These are phyloP conservation scores for Trematocara nigrifrons DNA, from an alignment of 2,113 vertebrate species.

Conservation along the genomic window DNA sequence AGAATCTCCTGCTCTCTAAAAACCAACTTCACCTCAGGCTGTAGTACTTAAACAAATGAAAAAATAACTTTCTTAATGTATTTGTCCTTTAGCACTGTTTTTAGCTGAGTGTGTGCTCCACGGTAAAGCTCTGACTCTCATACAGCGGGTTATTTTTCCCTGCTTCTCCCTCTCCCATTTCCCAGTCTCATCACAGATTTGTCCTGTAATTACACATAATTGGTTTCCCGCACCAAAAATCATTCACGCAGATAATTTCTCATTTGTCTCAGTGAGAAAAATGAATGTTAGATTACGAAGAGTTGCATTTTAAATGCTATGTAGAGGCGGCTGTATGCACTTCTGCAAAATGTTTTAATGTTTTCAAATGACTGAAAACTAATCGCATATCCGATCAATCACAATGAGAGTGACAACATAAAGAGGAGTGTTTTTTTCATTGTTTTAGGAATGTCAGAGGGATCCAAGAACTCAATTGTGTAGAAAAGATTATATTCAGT, in stretches of 20 bases:
- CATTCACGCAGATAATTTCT: not conserved
- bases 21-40: not conserved
- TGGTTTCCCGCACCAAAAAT: not conserved
- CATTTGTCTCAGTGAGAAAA: constrained; percentile 17
- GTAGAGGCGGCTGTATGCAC: not conserved
- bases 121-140: not conserved
- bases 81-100: not conserved
- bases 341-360: not conserved
- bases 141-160: not conserved
- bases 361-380: not conserved
- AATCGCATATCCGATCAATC: not conserved
- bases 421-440: not conserved
- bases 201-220: constrained; percentile 31
- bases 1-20: not conserved
- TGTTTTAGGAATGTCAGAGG: not conserved
- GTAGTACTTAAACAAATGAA: not conserved
- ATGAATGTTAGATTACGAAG: constrained; percentile 3
- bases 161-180: not conserved
- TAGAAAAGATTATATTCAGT: not conserved
- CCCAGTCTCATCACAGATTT: not conserved
- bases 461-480: not conserved
- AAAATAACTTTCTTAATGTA: not conserved
- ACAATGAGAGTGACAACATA: not conserved
- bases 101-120: not conserved
- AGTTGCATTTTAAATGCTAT: not conserved